Evolutionary conservation across 2,888 invertebrate genomes (phyloP).

Genomic region (Drosophila borealis): DNA sequence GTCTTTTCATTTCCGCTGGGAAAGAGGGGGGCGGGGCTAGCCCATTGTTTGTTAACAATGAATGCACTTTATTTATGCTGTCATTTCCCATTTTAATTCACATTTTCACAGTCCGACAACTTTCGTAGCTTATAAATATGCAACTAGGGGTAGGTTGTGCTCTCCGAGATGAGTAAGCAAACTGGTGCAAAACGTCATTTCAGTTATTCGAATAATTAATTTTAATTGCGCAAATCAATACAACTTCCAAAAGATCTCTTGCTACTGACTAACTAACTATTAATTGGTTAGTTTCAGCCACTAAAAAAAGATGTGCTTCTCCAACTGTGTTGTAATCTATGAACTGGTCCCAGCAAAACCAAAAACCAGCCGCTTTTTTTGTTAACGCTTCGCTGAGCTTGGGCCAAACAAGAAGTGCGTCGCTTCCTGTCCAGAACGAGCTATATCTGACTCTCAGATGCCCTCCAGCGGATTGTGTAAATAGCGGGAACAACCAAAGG

Average conservation of each 20-base stretch:
- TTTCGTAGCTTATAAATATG: slow-evolving; percentile 63
- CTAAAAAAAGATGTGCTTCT: slow-evolving; percentile 11
- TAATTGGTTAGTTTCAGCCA: neutral
- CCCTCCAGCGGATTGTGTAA: slow-evolving; percentile 1
- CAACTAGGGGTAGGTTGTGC: slow-evolving; percentile 21
- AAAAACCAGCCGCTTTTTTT: neutral
- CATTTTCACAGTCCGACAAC: slow-evolving; percentile 49
- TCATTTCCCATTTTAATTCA: slow-evolving; percentile 31
- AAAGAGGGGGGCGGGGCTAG: neutral
- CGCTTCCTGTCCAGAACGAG: slow-evolving; percentile 1
- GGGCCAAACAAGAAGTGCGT: slow-evolving; percentile 7
- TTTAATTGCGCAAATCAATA: slow-evolving; percentile 39
- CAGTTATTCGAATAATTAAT: slow-evolving; percentile 35
- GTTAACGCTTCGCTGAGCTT: slow-evolving; percentile 45
- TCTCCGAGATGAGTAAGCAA: slow-evolving; percentile 50
- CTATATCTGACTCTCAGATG: slow-evolving; percentile 3
- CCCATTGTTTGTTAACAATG: slow-evolving; percentile 2
- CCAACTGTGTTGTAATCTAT: slow-evolving; percentile 10
- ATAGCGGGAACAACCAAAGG: neutral
- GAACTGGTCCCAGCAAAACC: slow-evolving; percentile 1
- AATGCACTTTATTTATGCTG: slow-evolving; percentile 33
- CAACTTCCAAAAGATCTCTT: neutral
- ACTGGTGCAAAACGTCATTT: slow-evolving; percentile 41
- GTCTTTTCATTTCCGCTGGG: slow-evolving; percentile 15
- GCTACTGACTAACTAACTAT: neutral